Evolutionary conservation across 2,797 vertebrate species (phyloP).

Genomic region (Gymnopithys bicolor): DNA sequence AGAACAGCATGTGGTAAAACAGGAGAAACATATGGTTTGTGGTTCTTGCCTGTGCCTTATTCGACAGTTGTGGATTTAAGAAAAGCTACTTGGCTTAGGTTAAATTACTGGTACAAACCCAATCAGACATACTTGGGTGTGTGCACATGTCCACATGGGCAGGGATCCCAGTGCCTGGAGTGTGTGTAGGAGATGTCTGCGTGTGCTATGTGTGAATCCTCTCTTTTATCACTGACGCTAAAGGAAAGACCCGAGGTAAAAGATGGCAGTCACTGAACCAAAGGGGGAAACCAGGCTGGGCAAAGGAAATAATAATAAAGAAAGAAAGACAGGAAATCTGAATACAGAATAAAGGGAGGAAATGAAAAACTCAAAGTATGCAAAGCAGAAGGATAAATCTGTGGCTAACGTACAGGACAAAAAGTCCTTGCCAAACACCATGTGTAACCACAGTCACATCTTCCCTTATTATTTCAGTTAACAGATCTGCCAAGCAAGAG

Average conservation of each 20-base stretch:
- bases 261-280: neutral
- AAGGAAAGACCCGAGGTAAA: neutral
- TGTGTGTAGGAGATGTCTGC: neutral
- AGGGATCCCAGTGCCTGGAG: accelerated
- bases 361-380: slow-evolving; percentile 15
- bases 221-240: neutral
- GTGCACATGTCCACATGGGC: neutral
- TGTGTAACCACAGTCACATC: slow-evolving; percentile 54
- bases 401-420: slow-evolving; percentile 42
- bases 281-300: neutral
- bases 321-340: neutral
- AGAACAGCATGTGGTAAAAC: neutral
- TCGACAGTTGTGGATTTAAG: neutral
- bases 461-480: slow-evolving; percentile 18
- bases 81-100: slow-evolving; percentile 18
- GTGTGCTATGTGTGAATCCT: accelerated
- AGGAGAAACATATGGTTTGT: slow-evolving; percentile 27
- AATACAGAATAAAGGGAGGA: slow-evolving; percentile 29
- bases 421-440: slow-evolving; percentile 52
- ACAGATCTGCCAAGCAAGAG: neutral
- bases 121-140: neutral
- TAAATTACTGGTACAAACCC: slow-evolving; percentile 40
- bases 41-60: neutral
- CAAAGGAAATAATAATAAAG: slow-evolving; percentile 18
- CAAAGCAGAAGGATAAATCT: slow-evolving; percentile 50